Conservation (phyloP, 1,140 invertebrate species). For the Brachionus koreanus region DNA sequence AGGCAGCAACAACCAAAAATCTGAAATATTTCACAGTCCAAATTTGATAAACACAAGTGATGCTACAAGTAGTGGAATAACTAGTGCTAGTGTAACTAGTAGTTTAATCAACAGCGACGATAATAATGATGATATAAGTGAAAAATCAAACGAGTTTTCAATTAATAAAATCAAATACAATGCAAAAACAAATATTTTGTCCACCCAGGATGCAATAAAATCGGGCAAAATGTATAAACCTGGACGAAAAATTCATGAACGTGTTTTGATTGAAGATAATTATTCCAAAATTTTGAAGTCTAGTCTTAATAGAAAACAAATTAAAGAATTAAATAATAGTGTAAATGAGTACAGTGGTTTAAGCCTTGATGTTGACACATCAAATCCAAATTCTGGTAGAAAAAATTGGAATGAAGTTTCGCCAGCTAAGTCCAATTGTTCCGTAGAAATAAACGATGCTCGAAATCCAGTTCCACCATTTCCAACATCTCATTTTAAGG, state of each 20-base stretch:
- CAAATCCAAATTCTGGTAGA: background rate
- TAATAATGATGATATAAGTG: constrained; percentile 10
- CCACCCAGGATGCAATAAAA: background rate
- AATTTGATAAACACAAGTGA: constrained; percentile 17
- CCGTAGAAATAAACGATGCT: background rate
- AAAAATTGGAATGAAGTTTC: background rate
- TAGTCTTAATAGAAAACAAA: background rate
- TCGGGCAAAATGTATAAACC: background rate
- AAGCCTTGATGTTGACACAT: constrained; percentile 8
- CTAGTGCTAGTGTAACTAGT: constrained; percentile 1
- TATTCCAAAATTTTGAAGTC: constrained; percentile 7
- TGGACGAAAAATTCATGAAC: background rate
- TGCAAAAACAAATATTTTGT: constrained; percentile 33
- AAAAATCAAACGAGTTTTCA: background rate
- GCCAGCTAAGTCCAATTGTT: background rate
- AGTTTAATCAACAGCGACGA: constrained; percentile 28
- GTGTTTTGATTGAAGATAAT: background rate
- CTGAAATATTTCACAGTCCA: background rate
- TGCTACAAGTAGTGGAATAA: constrained; percentile 33
- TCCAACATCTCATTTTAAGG: constrained; percentile 22
- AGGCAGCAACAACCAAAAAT: background rate
- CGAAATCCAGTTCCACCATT: background rate
- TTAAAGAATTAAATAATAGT: background rate
- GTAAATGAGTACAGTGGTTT: constrained; percentile 22
- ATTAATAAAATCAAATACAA: constrained; percentile 42